Evolutionary conservation across 2,888 invertebrate species (phyloP).

Genomic region (Epirrita christyi): DNA sequence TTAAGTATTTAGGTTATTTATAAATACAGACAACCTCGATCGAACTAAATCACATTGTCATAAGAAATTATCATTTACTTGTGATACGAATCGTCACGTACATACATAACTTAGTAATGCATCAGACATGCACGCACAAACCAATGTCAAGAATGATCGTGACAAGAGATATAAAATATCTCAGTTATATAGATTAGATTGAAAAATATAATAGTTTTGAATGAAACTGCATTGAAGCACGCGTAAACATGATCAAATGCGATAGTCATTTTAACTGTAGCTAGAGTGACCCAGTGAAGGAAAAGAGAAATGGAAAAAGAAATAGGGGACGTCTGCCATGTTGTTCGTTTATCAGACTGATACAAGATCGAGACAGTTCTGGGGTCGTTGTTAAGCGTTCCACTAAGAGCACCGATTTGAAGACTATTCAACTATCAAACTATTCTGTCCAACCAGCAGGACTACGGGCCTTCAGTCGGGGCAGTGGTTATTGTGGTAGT

Average conservation of each 20-base stretch:
- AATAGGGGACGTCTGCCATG: not conserved
- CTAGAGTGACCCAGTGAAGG: not conserved
- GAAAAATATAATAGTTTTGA: conserved; percentile 4
- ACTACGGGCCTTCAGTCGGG: too few relatives aligned
- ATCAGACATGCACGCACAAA: conserved; percentile 39
- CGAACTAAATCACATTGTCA: conserved; percentile 9
- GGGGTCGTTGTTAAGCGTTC: too few relatives aligned
- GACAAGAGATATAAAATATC: conserved; percentile 31
- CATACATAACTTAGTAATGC: conserved; percentile 28
- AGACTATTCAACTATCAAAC: too few relatives aligned
- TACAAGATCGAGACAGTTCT: too few relatives aligned
- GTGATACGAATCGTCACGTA: conserved; percentile 48
- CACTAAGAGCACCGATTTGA: too few relatives aligned
- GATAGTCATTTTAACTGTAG: not conserved
- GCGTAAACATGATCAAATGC: conserved; percentile 1
- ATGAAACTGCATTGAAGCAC: conserved; percentile 21
- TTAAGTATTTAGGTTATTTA: not conserved
- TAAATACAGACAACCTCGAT: conserved; percentile 5
- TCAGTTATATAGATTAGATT: conserved; percentile 13
- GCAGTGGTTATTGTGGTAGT: too few relatives aligned
- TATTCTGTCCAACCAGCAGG: too few relatives aligned
- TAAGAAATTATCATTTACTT: conserved; percentile 24
- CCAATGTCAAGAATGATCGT: conserved; percentile 42
- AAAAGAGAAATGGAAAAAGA: not conserved
- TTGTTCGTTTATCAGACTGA: too few relatives aligned